These are phyloP conservation scores for Smittia sp. DNA, from an alignment of 2,888 invertebrate genomes.

Conservation along the genomic window DNA sequence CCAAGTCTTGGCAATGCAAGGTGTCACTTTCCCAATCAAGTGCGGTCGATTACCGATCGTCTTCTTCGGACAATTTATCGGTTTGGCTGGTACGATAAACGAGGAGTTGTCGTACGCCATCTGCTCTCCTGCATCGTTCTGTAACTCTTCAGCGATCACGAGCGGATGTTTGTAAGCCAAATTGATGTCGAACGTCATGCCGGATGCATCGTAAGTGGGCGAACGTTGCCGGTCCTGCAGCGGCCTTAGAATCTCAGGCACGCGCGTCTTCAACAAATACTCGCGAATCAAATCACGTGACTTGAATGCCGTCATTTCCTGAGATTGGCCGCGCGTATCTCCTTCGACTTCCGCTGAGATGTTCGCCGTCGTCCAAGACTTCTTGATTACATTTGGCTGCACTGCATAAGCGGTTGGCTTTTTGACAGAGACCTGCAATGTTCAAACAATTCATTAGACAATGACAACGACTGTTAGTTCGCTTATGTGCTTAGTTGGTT, in stretches of 20 bases:
- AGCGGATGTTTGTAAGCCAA: constrained; percentile 52
- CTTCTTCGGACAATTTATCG: neutral
- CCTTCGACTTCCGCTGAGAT: neutral
- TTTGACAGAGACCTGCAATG: constrained; percentile 14
- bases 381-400: constrained; percentile 33
- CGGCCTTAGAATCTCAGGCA: constrained; percentile 42
- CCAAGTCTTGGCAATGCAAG: constrained; percentile 44
- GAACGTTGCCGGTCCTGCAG: constrained; percentile 39
- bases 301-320: neutral
- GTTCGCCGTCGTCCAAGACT: constrained; percentile 36
- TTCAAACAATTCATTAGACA: no score
- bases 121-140: constrained; percentile 35
- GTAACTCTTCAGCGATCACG: constrained; percentile 52
- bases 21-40: constrained; percentile 44
- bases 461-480: no score
- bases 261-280: constrained; percentile 43
- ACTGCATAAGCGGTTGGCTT: constrained; percentile 2
- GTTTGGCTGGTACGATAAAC: constrained; percentile 19
- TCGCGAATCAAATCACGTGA: constrained; percentile 45
- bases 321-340: neutral
- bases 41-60: constrained; percentile 7
- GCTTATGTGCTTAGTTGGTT: no score
- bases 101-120: constrained; percentile 27
- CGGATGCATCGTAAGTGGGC: constrained; percentile 42
- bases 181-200: constrained; percentile 43